Conservation (phyloP, 2,888 invertebrate species). For the Himalopsyche japonica region DNA sequence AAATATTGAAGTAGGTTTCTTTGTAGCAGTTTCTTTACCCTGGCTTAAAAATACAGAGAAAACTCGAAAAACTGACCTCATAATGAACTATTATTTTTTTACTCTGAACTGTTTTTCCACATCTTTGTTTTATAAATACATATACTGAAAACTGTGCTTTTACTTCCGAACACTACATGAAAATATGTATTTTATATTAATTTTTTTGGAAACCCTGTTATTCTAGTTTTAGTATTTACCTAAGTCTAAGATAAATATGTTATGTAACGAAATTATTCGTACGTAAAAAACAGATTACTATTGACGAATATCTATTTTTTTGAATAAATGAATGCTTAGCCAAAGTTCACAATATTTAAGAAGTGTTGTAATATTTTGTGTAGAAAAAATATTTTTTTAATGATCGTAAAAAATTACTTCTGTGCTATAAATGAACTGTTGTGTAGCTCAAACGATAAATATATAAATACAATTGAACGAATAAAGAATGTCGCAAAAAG, state of each 20-base stretch:
- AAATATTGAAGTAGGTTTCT: not conserved
- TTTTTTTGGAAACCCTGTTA: conserved; percentile 34
- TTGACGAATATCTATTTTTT: too few relatives aligned
- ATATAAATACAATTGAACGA: not conserved
- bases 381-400: not conserved
- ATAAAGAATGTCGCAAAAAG: not conserved
- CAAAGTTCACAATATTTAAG: not conserved
- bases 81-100: not conserved
- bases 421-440: too few relatives aligned
- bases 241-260: not conserved
- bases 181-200: conserved; percentile 8
- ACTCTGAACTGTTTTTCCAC: not conserved
- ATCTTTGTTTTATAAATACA: not conserved
- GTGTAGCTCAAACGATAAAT: not conserved
- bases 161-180: not conserved
- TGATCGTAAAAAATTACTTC: not conserved
- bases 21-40: not conserved
- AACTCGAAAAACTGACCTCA: not conserved
- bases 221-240: conserved; percentile 10
- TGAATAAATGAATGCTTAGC: too few relatives aligned
- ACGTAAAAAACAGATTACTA: not conserved
- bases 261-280: not conserved
- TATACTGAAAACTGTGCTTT: not conserved
- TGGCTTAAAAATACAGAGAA: not conserved
- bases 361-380: not conserved